These are phyloP conservation scores for Proales similis DNA, from an alignment of 1,140 invertebrate species.

Conservation along the genomic window DNA sequence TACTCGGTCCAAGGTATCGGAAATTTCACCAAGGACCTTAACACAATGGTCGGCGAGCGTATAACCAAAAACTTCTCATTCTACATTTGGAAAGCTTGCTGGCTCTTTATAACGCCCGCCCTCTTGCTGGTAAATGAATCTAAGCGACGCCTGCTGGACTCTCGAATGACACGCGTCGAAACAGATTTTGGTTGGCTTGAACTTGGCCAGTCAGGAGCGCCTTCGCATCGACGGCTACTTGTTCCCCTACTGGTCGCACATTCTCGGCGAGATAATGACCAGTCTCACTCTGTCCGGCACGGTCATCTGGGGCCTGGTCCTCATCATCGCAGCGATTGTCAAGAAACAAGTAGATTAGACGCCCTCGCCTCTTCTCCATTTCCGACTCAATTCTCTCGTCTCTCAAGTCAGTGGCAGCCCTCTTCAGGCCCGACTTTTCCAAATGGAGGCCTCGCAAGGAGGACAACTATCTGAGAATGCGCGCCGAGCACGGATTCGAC, in stretches of 20 bases:
- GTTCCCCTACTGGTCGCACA: slow-evolving; percentile 29
- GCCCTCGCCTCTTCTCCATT: too few species aligned
- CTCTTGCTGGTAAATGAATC: slow-evolving; percentile 21
- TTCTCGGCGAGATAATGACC: slow-evolving; percentile 14
- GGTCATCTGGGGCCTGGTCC: slow-evolving; percentile 7
- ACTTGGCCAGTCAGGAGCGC: background rate
- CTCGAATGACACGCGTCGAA: background rate
- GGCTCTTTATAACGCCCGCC: slow-evolving; percentile 23
- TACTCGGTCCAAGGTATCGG: too few species aligned
- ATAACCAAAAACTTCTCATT: slow-evolving; percentile 21
- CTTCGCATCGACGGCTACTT: slow-evolving; percentile 4
- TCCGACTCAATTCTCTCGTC: too few species aligned
- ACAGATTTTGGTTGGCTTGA: slow-evolving; percentile 4
- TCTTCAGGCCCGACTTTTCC: slow-evolving; percentile 15
- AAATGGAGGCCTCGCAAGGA: slow-evolving; percentile 19
- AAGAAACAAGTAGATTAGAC: slow-evolving; percentile 16
- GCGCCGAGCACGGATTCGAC: slow-evolving; percentile 1
- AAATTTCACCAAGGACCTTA: slow-evolving; percentile 9
- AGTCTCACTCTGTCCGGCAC: slow-evolving; percentile 3
- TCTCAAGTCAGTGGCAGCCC: background rate
- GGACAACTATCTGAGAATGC: slow-evolving; percentile 8
- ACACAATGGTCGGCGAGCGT: slow-evolving; percentile 11
- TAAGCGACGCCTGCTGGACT: too few species aligned
- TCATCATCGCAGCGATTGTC: slow-evolving; percentile 9
- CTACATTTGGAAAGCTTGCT: slow-evolving; percentile 26